phyloP scores from a whole-genome alignment of 2,797 vertebrate species.

The Garrulus glandarius region DNA sequence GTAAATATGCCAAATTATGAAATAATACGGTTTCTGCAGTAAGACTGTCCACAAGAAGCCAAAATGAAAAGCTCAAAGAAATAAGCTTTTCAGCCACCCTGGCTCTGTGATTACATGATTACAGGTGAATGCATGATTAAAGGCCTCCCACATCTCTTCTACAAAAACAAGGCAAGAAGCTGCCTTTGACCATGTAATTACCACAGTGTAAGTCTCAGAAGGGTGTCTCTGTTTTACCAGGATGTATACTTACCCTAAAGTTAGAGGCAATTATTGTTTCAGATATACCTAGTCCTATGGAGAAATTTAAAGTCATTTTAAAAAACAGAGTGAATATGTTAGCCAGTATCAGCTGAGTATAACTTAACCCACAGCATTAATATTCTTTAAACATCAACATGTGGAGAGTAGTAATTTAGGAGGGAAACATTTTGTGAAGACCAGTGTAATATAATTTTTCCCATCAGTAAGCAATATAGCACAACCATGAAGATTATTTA shows the following conservation, averaged over 20 bases:
- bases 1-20: background rate
- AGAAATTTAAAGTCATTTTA: background rate
- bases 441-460: background rate
- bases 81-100: background rate
- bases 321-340: background rate
- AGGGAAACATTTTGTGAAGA: background rate
- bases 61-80: background rate
- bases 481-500: background rate
- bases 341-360: background rate
- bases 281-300: background rate
- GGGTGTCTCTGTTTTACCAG: background rate
- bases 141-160: background rate
- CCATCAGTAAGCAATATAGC: background rate
- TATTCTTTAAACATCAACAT: background rate
- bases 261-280: background rate
- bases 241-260: background rate
- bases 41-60: background rate
- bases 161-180: background rate
- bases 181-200: background rate
- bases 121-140: background rate
- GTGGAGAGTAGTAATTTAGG: background rate
- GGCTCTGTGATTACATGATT: background rate
- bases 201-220: background rate
- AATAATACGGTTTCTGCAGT: background rate
- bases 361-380: background rate